Conservation (phyloP, 2,888 invertebrate species). For the Lithophane ornitopus region DNA sequence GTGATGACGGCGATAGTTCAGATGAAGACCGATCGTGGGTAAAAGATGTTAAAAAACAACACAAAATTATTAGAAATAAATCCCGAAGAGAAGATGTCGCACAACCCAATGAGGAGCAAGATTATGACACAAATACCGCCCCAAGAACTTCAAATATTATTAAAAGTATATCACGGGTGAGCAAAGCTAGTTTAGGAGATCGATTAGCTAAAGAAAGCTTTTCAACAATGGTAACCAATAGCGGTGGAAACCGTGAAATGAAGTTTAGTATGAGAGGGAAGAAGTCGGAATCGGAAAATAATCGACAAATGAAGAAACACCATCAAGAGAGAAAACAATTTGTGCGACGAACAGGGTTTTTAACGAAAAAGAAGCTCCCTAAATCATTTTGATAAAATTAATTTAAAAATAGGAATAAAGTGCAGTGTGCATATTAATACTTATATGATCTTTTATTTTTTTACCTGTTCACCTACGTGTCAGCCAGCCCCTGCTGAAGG, state of each 20-base stretch:
- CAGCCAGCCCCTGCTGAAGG: neutral
- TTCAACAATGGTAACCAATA: conserved; percentile 86
- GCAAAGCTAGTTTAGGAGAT: conserved; percentile 93
- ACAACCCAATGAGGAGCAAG: conserved; percentile 70
- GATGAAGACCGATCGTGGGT: conserved; percentile 96
- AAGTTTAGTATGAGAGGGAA: conserved; percentile 92
- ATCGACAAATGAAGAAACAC: conserved; percentile 92
- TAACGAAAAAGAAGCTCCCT: conserved; percentile 80
- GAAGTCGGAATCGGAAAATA: conserved; percentile 88
- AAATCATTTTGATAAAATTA: conserved; percentile 70
- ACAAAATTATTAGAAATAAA: conserved; percentile 91
- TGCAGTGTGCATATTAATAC: conserved; percentile 1
- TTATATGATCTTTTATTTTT: conserved; percentile 10
- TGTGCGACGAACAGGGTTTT: conserved; percentile 86
- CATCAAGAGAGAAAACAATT: conserved; percentile 93
- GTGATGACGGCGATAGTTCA: conserved; percentile 90
- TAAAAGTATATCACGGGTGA: conserved; percentile 86
- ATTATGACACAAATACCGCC: conserved; percentile 83
- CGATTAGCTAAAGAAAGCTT: conserved; percentile 92
- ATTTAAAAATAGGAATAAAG: conserved; percentile 50
- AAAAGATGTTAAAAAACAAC: conserved; percentile 95
- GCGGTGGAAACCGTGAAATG: conserved; percentile 95
- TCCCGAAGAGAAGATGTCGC: conserved; percentile 77
- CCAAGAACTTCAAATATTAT: conserved; percentile 88
- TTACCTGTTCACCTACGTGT: neutral